These are phyloP conservation scores for Lapara coniferarum DNA, from an alignment of 2,888 invertebrate species.

Conservation along the genomic window DNA sequence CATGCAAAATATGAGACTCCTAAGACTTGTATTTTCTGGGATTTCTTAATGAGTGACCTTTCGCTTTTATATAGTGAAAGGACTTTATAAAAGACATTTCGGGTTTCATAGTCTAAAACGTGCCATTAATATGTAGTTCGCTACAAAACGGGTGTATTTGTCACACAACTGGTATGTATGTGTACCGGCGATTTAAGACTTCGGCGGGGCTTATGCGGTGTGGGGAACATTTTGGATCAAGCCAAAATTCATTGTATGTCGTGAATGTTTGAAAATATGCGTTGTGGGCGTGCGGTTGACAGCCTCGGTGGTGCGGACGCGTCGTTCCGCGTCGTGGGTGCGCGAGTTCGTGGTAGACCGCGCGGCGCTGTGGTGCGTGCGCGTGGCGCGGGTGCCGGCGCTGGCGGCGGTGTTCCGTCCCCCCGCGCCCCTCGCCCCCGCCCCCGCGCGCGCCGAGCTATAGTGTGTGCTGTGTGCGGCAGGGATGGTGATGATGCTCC, in stretches of 20 bases:
- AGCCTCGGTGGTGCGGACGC: constrained; percentile 55
- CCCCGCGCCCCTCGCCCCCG: not conserved
- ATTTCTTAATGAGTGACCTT: too few relatives aligned
- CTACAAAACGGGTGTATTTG: not conserved
- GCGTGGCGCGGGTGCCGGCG: constrained; percentile 33
- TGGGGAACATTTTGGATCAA: constrained; percentile 25
- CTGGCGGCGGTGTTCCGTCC: constrained; percentile 13
- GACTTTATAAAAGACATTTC: too few relatives aligned
- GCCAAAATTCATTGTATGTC: constrained; percentile 26
- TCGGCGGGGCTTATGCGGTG: constrained; percentile 32
- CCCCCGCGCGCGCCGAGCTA: constrained; percentile 28
- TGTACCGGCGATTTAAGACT: not conserved
- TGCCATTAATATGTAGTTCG: too few relatives aligned
- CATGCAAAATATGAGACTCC: too few relatives aligned
- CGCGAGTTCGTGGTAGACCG: constrained; percentile 58
- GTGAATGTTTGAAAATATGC: constrained; percentile 44
- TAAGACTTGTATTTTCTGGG: too few relatives aligned
- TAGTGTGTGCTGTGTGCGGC: constrained; percentile 42
- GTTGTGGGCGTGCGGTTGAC: constrained; percentile 45
- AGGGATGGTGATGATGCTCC: constrained; percentile 76
- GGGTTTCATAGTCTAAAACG: too few relatives aligned
- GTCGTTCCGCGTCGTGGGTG: constrained; percentile 47
- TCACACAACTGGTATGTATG: not conserved
- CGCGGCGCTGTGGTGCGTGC: constrained; percentile 65
- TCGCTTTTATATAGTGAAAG: too few relatives aligned